A percentile compares a stretch with the other conserved stretches of the same genome.
phyloP scores from a whole-genome alignment of 2,888 invertebrate genomes.

The Cheiracanthium punctorium region DNA sequence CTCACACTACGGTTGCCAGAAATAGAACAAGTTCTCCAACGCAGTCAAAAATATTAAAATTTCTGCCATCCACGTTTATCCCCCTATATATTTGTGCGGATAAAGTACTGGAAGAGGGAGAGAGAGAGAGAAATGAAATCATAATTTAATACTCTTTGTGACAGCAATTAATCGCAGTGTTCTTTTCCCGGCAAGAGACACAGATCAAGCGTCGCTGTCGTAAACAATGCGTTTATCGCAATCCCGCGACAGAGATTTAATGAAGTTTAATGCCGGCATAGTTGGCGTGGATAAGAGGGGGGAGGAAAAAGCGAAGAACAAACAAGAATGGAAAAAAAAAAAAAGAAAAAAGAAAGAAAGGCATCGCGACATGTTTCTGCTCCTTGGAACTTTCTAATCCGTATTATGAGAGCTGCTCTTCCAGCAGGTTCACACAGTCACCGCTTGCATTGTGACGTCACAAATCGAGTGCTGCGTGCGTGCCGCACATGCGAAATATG shows the following conservation, averaged over 20 bases:
- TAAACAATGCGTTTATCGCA: conserved; percentile 50
- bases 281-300: conserved; percentile 37
- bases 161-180: neutral
- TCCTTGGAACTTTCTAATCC: conserved; percentile 36
- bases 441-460: conserved; percentile 59
- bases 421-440: conserved; percentile 50
- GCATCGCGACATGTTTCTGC: conserved; percentile 42
- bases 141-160: too few relatives aligned
- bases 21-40: too few relatives aligned
- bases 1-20: too few relatives aligned
- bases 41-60: too few relatives aligned
- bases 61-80: too few relatives aligned
- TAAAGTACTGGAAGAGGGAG: too few relatives aligned
- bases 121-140: too few relatives aligned
- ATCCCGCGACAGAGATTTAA: conserved; percentile 39
- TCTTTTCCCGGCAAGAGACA: neutral
- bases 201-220: conserved; percentile 17
- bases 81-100: too few relatives aligned
- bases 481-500: conserved; percentile 33
- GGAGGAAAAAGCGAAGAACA: conserved; percentile 18
- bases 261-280: conserved; percentile 48
- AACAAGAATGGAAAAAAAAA: conserved; percentile 16
- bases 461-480: conserved; percentile 43
- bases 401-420: conserved; percentile 61
- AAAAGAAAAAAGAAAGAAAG: conserved; percentile 4